Conservation (phyloP, 1,140 invertebrate species). For the Leptinotarsa defecta region DNA sequence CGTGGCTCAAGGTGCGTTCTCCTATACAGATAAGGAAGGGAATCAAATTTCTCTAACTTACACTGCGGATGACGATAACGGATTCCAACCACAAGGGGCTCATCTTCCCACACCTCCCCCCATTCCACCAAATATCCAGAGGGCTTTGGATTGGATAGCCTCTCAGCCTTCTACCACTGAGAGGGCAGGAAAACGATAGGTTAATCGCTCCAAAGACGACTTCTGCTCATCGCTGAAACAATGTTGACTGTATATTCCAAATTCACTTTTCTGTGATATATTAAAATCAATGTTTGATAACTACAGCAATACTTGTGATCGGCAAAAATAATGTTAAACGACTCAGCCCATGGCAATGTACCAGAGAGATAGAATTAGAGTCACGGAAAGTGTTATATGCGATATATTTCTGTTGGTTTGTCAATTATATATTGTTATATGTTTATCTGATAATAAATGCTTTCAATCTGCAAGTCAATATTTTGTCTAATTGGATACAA, state of each 20-base stretch:
- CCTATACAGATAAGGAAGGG: slow-evolving; percentile 82
- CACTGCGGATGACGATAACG: slow-evolving; percentile 77
- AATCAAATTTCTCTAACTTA: slow-evolving; percentile 76
- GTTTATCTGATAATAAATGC: no score
- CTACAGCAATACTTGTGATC: neutral
- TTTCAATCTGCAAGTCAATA: no score
- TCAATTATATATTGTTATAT: no score
- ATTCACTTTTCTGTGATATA: slow-evolving; percentile 6
- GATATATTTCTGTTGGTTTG: no score
- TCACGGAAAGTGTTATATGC: no score
- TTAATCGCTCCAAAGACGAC: neutral
- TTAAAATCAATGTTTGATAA: neutral
- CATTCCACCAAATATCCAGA: slow-evolving; percentile 77
- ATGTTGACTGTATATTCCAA: neutral
- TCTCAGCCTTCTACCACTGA: slow-evolving; percentile 54
- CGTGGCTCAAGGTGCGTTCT: slow-evolving; percentile 73
- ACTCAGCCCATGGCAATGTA: no score
- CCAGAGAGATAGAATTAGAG: no score
- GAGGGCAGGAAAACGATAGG: slow-evolving; percentile 43
- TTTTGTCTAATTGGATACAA: no score
- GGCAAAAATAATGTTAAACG: no score
- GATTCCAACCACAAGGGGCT: slow-evolving; percentile 72
- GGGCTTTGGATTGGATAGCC: slow-evolving; percentile 70
- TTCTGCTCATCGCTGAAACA: neutral
- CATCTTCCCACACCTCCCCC: slow-evolving; percentile 76